These are phyloP conservation scores for Beroe forskalii DNA, from an alignment of 37 sponge, comb jelly and placozoan genomes.

Conservation along the genomic window DNA sequence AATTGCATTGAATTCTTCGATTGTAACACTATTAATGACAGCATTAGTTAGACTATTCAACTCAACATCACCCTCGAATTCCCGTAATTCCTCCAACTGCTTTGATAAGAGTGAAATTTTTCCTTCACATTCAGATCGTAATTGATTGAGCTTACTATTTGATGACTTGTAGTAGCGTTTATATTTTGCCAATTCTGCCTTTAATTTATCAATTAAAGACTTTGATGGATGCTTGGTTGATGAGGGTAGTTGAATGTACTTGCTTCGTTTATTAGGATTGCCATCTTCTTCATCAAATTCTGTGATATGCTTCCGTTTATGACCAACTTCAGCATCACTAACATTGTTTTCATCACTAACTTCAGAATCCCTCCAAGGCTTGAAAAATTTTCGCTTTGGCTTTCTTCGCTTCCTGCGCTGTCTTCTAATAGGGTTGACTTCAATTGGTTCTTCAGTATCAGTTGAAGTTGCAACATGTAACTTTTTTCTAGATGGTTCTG, in stretches of 20 bases:
- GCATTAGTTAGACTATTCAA: not conserved
- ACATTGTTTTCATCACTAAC: not conserved
- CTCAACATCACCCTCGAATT: slow-evolving; percentile 17
- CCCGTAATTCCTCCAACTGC: not conserved
- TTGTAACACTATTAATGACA: slow-evolving; percentile 27
- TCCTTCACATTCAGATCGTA: not conserved
- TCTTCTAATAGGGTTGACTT: not conserved
- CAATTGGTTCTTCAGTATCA: not conserved
- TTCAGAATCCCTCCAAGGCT: not conserved
- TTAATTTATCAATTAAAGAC: not conserved
- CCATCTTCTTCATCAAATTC: not conserved
- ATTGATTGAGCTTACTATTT: not conserved
- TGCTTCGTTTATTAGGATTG: too few relatives aligned
- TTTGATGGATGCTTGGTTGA: too few relatives aligned
- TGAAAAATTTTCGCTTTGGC: not conserved
- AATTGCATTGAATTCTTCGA: not conserved
- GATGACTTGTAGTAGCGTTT: not conserved
- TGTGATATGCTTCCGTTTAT: not conserved
- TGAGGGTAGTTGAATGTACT: too few relatives aligned
- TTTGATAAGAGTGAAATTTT: not conserved
- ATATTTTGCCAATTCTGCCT: not conserved
- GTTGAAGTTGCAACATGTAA: not conserved
- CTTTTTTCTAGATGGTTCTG: not conserved
- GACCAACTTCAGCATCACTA: not conserved
- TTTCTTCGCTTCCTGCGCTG: not conserved